Conservation (phyloP, 2,888 invertebrate genomes). For the Nymphalis polychloros region DNA sequence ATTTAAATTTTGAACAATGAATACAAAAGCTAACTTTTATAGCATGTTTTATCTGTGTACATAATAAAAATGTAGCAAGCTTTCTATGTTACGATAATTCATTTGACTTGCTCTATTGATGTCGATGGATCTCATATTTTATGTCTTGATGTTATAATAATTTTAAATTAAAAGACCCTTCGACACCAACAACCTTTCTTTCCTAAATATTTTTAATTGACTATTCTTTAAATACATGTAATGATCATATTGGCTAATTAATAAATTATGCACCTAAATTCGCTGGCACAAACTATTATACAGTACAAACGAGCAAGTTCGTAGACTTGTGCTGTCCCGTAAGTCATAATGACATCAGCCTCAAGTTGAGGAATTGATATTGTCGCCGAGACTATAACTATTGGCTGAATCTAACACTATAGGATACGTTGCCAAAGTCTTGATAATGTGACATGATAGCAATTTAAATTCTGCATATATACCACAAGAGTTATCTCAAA, state of each 20-base stretch:
- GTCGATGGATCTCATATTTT: slow-evolving; percentile 62
- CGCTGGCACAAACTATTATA: slow-evolving; percentile 25
- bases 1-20: background rate
- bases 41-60: slow-evolving; percentile 33
- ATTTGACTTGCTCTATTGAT: slow-evolving; percentile 78
- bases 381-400: slow-evolving; percentile 20
- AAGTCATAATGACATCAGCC: slow-evolving; percentile 26
- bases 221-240: slow-evolving; percentile 14
- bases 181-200: slow-evolving; percentile 50
- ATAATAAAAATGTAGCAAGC: slow-evolving; percentile 43
- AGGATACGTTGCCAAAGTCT: background rate
- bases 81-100: slow-evolving; percentile 68
- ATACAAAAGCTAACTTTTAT: slow-evolving; percentile 60
- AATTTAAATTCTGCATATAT: background rate
- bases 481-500: background rate
- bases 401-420: background rate
- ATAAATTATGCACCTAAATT: slow-evolving; percentile 24
- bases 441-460: background rate
- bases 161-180: slow-evolving; percentile 57
- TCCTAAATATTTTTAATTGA: slow-evolving; percentile 20
- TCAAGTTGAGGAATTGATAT: slow-evolving; percentile 24
- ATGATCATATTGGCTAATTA: slow-evolving; percentile 32
- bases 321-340: slow-evolving; percentile 38
- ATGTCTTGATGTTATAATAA: slow-evolving; percentile 54
- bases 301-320: slow-evolving; percentile 33